These are phyloP conservation scores for Parnassius mnemosyne DNA, from an alignment of 2,888 invertebrate species.

Conservation along the genomic window DNA sequence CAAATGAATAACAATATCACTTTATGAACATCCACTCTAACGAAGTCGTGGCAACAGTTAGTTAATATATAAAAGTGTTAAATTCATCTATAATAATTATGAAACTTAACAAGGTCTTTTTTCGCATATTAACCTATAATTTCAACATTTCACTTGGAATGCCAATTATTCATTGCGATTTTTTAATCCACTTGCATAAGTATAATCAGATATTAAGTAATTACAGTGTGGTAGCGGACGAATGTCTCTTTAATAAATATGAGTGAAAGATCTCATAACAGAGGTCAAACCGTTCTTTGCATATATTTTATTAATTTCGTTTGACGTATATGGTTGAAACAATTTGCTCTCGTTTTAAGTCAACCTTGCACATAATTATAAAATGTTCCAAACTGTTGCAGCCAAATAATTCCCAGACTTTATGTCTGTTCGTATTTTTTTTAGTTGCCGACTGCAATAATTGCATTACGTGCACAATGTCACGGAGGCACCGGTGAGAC, in stretches of 20 bases:
- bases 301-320: conserved; percentile 43
- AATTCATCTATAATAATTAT: no score
- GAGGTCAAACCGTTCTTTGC: conserved; percentile 49
- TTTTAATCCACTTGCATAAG: background rate
- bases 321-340: conserved; percentile 37
- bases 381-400: conserved; percentile 39
- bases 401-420: conserved; percentile 35
- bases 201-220: conserved; percentile 6
- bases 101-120: no score
- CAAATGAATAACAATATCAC: no score
- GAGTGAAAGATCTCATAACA: conserved; percentile 44
- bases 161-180: conserved; percentile 2
- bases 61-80: no score
- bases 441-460: conserved; percentile 8
- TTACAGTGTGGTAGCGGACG: conserved; percentile 33
- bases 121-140: background rate
- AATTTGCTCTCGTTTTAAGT: conserved; percentile 51
- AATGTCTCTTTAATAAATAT: conserved; percentile 35
- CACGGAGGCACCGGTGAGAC: conserved; percentile 13
- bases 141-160: background rate
- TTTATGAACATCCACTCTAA: no score
- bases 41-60: no score
- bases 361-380: conserved; percentile 51
- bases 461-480: conserved; percentile 15
- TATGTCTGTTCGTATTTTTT: conserved; percentile 32